phyloP scores from a whole-genome alignment of 2,113 vertebrate genomes.

The Hyperoodon ampullatus region DNA sequence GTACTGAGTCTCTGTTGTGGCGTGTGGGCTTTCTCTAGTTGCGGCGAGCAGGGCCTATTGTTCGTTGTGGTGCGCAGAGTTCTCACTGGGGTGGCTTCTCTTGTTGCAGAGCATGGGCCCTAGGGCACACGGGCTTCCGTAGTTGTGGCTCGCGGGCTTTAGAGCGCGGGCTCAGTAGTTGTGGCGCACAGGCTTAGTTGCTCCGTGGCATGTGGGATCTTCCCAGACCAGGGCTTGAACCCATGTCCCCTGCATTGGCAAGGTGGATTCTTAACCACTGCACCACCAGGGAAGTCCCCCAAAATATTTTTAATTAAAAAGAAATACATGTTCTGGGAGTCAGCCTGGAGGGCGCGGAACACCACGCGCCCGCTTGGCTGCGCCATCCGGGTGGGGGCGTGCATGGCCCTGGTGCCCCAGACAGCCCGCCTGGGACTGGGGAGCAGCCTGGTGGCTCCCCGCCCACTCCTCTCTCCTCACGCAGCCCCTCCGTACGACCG shows the following conservation, averaged over 20 bases:
- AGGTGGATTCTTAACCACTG: background rate
- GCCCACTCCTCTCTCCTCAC: background rate
- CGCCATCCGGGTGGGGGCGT: background rate
- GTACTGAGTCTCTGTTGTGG: too few species aligned
- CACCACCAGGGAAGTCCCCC: background rate
- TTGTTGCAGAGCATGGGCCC: too few species aligned
- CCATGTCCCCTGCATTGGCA: background rate
- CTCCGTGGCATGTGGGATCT: background rate
- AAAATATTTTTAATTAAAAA: too few species aligned
- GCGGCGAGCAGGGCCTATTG: too few species aligned
- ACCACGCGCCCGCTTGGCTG: background rate
- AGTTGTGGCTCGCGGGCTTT: too few species aligned
- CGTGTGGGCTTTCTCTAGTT: too few species aligned
- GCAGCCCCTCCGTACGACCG: background rate
- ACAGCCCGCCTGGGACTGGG: background rate
- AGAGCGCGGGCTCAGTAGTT: too few species aligned
- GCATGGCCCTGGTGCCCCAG: rapidly evolving
- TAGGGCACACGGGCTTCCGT: too few species aligned
- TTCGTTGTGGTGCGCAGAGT: too few species aligned
- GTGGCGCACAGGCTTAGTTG: too few species aligned
- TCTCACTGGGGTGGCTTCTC: too few species aligned
- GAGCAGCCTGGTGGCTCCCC: background rate
- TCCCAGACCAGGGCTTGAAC: background rate
- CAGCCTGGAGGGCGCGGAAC: background rate
- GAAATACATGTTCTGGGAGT: background rate